Percentiles rank a stretch among this genome's conserved stretches.
These are phyloP conservation scores for Liopterus haemorrhoidalis DNA, from an alignment of 2,888 invertebrate species.

Conservation along the genomic window DNA sequence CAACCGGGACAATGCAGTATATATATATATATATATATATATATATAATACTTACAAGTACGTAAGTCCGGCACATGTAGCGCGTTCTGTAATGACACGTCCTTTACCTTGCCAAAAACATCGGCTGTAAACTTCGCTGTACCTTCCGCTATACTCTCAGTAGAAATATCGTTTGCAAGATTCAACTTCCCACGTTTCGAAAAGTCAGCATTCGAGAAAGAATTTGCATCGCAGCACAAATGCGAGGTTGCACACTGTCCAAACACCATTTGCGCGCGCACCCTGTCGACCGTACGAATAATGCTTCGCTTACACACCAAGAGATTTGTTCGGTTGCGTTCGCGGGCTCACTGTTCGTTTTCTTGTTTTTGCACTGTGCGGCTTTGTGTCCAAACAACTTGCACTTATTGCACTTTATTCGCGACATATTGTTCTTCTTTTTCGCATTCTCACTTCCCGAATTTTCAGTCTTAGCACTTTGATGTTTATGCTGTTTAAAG, in stretches of 20 bases:
- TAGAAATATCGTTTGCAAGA: slow-evolving; percentile 8
- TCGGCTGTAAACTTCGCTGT: no score
- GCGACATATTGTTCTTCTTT: slow-evolving; percentile 8
- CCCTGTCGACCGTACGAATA: background rate
- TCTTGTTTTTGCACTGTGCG: slow-evolving; percentile 9
- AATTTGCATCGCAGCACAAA: slow-evolving; percentile 1
- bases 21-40: no score
- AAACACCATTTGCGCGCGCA: slow-evolving; percentile 7
- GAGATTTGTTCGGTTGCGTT: no score
- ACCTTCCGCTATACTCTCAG: slow-evolving; percentile 3
- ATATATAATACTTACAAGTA: no score
- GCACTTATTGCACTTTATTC: slow-evolving; percentile 9
- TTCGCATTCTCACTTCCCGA: slow-evolving; percentile 12
- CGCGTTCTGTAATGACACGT: no score
- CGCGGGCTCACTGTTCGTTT: slow-evolving; percentile 4
- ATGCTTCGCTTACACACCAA: slow-evolving; percentile 3
- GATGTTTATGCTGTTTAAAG: slow-evolving; percentile 3
- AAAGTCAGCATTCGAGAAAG: slow-evolving; percentile 2
- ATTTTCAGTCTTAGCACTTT: slow-evolving; percentile 4
- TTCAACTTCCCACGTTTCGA: slow-evolving; percentile 6
- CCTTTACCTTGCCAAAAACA: no score
- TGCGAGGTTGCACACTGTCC: slow-evolving; percentile 12
- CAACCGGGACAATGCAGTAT: no score
- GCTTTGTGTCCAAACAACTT: slow-evolving; percentile 13
- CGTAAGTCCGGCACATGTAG: no score